Conservation (phyloP, 2,797 vertebrate genomes). For the Eulemur albifrons region DNA sequence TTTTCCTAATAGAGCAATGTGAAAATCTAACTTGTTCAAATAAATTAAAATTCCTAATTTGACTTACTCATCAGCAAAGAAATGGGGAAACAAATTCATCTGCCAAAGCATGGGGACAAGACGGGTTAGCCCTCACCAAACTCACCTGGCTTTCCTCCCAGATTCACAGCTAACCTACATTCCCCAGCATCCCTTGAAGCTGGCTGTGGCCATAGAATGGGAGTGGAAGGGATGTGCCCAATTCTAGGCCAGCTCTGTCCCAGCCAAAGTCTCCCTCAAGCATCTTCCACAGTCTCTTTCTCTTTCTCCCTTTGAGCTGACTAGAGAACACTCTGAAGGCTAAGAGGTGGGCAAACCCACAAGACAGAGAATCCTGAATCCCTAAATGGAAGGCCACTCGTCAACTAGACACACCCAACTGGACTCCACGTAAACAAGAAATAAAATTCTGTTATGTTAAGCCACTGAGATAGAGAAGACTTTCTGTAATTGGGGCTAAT, state of each 20-base stretch:
- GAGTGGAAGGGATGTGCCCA: not conserved
- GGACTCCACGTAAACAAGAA: not conserved
- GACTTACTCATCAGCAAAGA: not conserved
- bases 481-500: not conserved
- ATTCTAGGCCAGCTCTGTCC: not conserved
- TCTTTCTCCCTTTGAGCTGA: not conserved
- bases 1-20: not conserved
- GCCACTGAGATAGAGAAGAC: not conserved
- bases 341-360: no score
- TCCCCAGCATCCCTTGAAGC: not conserved
- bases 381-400: not conserved
- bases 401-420: not conserved
- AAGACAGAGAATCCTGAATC: accelerated
- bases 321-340: not conserved
- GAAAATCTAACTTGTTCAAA: not conserved
- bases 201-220: not conserved
- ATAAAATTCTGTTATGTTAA: not conserved
- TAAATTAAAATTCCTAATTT: not conserved
- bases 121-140: not conserved
- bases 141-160: not conserved
- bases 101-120: not conserved
- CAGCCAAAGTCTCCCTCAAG: not conserved
- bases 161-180: not conserved
- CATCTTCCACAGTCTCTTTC: not conserved
- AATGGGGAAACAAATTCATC: not conserved